Evolutionary conservation across 2,888 invertebrate genomes (phyloP).

Genomic region (Tillus elongatus): DNA sequence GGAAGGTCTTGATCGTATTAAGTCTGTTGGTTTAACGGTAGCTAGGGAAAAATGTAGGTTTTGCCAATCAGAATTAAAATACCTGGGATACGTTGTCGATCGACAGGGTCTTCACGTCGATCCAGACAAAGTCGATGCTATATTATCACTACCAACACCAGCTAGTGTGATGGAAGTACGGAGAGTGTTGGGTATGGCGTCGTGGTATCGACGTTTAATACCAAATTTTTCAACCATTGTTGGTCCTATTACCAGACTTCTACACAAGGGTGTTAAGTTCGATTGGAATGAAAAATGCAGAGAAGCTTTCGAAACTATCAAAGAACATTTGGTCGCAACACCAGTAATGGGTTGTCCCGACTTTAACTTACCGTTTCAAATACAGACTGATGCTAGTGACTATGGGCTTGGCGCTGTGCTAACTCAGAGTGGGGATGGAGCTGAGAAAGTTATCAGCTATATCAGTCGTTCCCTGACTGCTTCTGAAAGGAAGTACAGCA

Average conservation of each 20-base stretch:
- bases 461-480: too few species aligned
- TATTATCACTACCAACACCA: constrained; percentile 15
- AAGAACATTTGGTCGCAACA: too few species aligned
- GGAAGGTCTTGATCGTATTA: constrained; percentile 15
- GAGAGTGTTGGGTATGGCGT: constrained; percentile 14
- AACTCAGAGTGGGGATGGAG: too few species aligned
- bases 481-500: too few species aligned
- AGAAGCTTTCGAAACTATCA: too few species aligned
- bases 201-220: constrained; percentile 16
- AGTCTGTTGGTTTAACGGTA: constrained; percentile 20
- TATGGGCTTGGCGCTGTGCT: too few species aligned
- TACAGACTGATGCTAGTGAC: too few species aligned
- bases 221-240: constrained; percentile 14
- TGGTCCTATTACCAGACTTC: constrained; percentile 16
- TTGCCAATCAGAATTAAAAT: constrained; percentile 8
- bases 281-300: too few species aligned
- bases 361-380: too few species aligned
- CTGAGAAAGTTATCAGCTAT: too few species aligned
- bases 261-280: too few species aligned
- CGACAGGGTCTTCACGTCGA: constrained; percentile 11
- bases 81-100: constrained; percentile 11
- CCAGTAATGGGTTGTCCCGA: too few species aligned
- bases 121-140: constrained; percentile 14
- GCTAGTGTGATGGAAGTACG: constrained; percentile 14
- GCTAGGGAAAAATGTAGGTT: constrained; percentile 14